These are phyloP conservation scores for Ernsta delagoae DNA, from an alignment of 2,888 invertebrate genomes.

Conservation along the genomic window DNA sequence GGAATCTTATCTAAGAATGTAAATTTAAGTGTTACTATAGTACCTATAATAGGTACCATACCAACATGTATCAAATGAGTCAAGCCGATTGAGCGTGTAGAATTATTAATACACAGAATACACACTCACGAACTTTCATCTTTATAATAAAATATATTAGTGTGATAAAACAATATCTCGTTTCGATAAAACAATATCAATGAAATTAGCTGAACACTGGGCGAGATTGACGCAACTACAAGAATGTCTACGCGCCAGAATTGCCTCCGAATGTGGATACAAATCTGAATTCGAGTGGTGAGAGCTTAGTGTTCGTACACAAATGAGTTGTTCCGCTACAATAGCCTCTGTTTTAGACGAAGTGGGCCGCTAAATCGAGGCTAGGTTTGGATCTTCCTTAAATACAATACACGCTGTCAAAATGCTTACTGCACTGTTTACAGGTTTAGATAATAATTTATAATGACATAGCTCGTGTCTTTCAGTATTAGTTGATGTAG, in stretches of 20 bases:
- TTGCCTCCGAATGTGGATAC: slow-evolving; percentile 6
- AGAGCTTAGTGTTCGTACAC: slow-evolving; percentile 5
- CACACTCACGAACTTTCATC: too few relatives aligned
- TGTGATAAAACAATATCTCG: neutral
- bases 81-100: too few relatives aligned
- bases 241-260: neutral
- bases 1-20: too few relatives aligned
- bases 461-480: too few relatives aligned
- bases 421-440: neutral
- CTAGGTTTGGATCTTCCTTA: slow-evolving; percentile 1
- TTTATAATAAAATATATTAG: too few relatives aligned
- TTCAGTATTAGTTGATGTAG: too few relatives aligned
- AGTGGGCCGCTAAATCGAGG: neutral
- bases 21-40: too few relatives aligned
- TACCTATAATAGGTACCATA: too few relatives aligned
- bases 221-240: neutral
- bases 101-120: too few relatives aligned
- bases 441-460: too few relatives aligned
- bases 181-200: neutral
- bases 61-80: too few relatives aligned
- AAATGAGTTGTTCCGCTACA: slow-evolving; percentile 24
- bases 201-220: neutral
- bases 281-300: slow-evolving; percentile 14
- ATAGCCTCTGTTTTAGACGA: slow-evolving; percentile 1
- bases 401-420: neutral